phyloP scores from a whole-genome alignment of 92 coral and sea anemone species.

The Diadumene lineata region DNA sequence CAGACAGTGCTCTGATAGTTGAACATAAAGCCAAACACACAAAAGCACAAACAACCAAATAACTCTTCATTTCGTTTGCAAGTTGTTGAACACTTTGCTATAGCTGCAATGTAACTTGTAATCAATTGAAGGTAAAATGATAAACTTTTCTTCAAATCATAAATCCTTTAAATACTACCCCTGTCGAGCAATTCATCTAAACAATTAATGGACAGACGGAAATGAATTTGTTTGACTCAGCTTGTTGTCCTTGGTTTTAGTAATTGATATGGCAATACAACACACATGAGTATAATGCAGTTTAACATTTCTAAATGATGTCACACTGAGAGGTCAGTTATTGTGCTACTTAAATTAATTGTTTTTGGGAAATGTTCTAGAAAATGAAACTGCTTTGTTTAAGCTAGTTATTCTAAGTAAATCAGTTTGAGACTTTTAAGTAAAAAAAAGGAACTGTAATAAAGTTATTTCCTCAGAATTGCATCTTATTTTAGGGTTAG shows the following conservation, averaged over 20 bases:
- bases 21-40: not conserved
- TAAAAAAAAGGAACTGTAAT: too few relatives aligned
- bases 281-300: not conserved
- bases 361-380: too few relatives aligned
- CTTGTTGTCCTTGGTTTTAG: not conserved
- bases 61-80: not conserved
- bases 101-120: not conserved
- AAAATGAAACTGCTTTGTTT: too few relatives aligned
- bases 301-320: not conserved
- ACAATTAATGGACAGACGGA: not conserved
- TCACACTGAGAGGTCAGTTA: not conserved
- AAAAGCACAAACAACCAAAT: not conserved
- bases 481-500: too few relatives aligned
- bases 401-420: too few relatives aligned
- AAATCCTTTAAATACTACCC: not conserved
- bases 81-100: not conserved
- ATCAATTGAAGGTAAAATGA: not conserved
- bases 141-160: not conserved
- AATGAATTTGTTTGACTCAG: not conserved
- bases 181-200: not conserved
- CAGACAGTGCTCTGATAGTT: not conserved
- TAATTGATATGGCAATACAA: not conserved
- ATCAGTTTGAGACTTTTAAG: too few relatives aligned
- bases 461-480: too few relatives aligned
- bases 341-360: not conserved